Percentiles rank a stretch among this genome's conserved stretches.
Evolutionary conservation across 2,888 invertebrate genomes (phyloP).

Genomic region (Aporophyla lueneburgensis): DNA sequence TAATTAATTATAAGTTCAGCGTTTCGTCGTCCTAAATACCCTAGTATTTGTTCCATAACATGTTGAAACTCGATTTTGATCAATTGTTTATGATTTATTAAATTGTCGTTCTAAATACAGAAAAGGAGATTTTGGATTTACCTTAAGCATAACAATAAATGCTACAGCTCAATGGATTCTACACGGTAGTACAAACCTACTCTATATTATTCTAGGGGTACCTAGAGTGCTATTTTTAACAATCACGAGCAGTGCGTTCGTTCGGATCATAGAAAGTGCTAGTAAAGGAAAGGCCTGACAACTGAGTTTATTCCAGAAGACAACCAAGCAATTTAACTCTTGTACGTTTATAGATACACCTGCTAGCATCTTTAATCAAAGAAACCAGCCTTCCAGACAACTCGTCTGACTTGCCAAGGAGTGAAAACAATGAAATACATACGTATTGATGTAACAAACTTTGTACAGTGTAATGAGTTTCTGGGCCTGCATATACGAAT

Average conservation of each 20-base stretch:
- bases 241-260: not conserved
- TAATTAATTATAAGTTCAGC: not conserved
- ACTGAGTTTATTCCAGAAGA: not conserved
- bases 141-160: not conserved
- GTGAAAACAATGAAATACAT: not conserved
- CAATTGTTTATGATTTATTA: not conserved
- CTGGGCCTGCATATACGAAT: too few species aligned
- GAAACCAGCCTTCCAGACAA: not conserved
- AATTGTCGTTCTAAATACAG: not conserved
- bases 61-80: not conserved
- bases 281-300: not conserved
- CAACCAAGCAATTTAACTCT: not conserved
- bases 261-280: not conserved
- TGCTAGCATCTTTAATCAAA: not conserved
- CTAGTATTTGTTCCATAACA: not conserved
- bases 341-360: not conserved
- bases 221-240: not conserved
- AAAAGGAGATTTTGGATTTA: not conserved
- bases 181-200: not conserved
- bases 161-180: not conserved
- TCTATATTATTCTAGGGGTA: not conserved
- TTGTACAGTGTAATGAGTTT: not conserved
- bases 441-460: not conserved
- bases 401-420: not conserved
- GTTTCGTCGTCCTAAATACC: too few species aligned